Evolutionary conservation across 2,113 vertebrate genomes (phyloP).

Genomic region (Notechis scutatus): DNA sequence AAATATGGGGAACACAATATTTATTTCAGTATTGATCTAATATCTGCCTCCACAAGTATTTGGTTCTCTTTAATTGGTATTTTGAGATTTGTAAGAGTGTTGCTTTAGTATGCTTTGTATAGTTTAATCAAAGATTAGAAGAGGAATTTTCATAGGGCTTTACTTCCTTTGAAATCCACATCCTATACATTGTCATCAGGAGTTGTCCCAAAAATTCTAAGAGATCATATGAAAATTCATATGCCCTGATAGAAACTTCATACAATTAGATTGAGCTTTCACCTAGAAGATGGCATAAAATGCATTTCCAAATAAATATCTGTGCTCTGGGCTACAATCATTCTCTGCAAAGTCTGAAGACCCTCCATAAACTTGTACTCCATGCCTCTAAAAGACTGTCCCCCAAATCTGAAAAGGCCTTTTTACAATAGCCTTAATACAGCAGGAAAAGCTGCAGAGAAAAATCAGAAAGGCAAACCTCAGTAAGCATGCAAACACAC

Average conservation of each 20-base stretch:
- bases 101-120: constrained; percentile 29
- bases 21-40: neutral
- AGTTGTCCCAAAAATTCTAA: neutral
- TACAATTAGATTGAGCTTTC: constrained; percentile 16
- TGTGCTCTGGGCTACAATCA: neutral
- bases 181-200: constrained; percentile 1
- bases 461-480: neutral
- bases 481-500: neutral
- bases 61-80: constrained; percentile 24
- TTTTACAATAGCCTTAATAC: neutral
- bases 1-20: constrained; percentile 15
- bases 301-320: neutral
- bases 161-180: constrained; percentile 9
- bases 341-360: neutral
- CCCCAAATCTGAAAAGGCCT: neutral
- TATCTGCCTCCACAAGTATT: neutral
- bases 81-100: constrained; percentile 45
- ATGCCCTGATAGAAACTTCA: neutral
- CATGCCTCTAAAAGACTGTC: neutral
- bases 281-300: neutral
- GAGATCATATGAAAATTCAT: neutral
- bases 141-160: constrained; percentile 14
- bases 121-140: constrained; percentile 15
- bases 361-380: neutral
- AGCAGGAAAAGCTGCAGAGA: neutral